These are phyloP conservation scores for Spodoptera litura DNA, from an alignment of 1,140 invertebrate genomes.

Conservation along the genomic window DNA sequence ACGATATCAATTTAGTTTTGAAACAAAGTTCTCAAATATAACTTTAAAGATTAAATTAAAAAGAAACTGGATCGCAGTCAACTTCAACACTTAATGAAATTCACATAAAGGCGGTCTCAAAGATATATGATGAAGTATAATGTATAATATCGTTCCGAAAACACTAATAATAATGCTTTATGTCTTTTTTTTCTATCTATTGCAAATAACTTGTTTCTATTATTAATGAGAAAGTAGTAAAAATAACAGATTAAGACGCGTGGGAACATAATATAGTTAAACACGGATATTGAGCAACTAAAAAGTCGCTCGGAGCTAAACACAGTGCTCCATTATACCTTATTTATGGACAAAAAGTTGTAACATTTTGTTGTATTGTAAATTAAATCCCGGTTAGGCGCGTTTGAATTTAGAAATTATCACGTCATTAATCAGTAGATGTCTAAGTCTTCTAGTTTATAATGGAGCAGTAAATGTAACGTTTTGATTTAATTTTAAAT, in stretches of 20 bases:
- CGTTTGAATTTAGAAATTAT: constrained; percentile 46
- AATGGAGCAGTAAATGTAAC: constrained; percentile 16
- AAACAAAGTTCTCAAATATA: not conserved
- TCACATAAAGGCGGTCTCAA: not conserved
- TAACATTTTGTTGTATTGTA: constrained; percentile 48
- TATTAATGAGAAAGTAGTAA: constrained; percentile 48
- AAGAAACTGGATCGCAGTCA: constrained; percentile 9
- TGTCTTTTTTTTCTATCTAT: constrained; percentile 32
- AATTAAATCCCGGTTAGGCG: constrained; percentile 47
- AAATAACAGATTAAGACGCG: constrained; percentile 45
- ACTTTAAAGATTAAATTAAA: not conserved
- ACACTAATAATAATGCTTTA: constrained; percentile 26
- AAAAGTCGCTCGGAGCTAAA: constrained; percentile 54
- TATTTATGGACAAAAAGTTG: constrained; percentile 57
- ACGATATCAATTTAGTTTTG: too few species aligned
- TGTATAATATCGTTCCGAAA: constrained; percentile 23
- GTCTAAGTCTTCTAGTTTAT: constrained; percentile 23
- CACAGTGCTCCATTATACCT: constrained; percentile 59
- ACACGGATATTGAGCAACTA: constrained; percentile 55
- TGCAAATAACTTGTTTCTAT: constrained; percentile 47
- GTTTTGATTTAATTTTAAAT: constrained; percentile 4
- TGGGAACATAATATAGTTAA: constrained; percentile 45
- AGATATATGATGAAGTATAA: constrained; percentile 24
- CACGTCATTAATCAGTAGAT: constrained; percentile 41
- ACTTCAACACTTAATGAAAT: constrained; percentile 19